Percentiles rank a stretch among this genome's conserved stretches.
These are phyloP conservation scores for Hydractinia symbiolongicarpus DNA, from an alignment of 30 jellyfish, hydroid and myxozoan genomes.

Conservation along the genomic window DNA sequence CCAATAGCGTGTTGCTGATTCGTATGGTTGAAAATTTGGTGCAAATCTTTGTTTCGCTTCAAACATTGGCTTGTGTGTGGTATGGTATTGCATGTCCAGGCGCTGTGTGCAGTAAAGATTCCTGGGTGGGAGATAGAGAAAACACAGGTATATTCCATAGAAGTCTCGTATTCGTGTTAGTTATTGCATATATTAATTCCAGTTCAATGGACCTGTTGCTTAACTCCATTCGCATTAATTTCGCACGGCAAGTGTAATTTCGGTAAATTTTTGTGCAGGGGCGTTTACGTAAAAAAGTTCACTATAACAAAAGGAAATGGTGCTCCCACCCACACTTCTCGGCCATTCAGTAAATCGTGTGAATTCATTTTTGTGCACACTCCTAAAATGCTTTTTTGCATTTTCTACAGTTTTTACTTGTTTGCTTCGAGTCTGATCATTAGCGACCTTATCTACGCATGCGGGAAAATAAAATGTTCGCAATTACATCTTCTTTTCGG, in stretches of 20 bases:
- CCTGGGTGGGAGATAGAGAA: constrained; percentile 61
- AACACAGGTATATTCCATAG: constrained; percentile 11
- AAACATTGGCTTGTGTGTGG: constrained; percentile 76
- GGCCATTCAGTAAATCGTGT: too few relatives aligned
- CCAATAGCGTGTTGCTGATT: constrained; percentile 44
- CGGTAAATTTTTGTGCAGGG: too few relatives aligned
- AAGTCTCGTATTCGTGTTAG: too few relatives aligned
- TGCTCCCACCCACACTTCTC: too few relatives aligned
- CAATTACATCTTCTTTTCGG: background rate
- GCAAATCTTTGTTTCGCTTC: constrained; percentile 37
- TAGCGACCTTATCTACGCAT: background rate
- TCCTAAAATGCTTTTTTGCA: background rate
- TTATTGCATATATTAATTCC: too few relatives aligned
- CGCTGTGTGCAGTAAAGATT: constrained; percentile 9
- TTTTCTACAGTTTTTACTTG: background rate
- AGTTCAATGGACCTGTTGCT: too few relatives aligned
- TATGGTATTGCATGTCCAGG: constrained; percentile 58
- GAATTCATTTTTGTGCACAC: background rate
- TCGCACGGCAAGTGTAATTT: too few relatives aligned
- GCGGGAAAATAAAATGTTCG: background rate
- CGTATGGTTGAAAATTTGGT: constrained; percentile 48
- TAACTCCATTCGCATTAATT: too few relatives aligned
- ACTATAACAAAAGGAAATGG: too few relatives aligned
- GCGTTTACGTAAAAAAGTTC: too few relatives aligned
- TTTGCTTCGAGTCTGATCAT: background rate